These are phyloP conservation scores for Branchellion lobata DNA, from an alignment of 2,888 invertebrate species.

Conservation along the genomic window DNA sequence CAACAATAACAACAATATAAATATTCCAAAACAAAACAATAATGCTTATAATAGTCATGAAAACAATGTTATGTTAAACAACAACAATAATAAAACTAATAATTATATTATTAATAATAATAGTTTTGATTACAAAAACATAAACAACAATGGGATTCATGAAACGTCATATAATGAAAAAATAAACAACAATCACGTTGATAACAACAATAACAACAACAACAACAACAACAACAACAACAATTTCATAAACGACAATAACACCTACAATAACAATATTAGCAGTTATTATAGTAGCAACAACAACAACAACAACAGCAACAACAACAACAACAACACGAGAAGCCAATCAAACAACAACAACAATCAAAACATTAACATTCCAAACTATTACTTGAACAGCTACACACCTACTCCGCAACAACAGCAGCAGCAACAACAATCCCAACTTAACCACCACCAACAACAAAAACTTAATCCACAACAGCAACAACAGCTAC, in stretches of 20 bases:
- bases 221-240: not conserved
- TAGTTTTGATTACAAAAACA: not conserved
- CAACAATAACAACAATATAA: slow-evolving; percentile 32
- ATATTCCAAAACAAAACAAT: not conserved
- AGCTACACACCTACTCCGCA: not conserved
- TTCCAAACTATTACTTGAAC: not conserved
- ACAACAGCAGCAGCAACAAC: slow-evolving; percentile 19
- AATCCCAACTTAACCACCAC: slow-evolving; percentile 9
- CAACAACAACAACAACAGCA: not conserved
- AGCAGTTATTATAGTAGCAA: not conserved
- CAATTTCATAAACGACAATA: not conserved
- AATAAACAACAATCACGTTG: no score
- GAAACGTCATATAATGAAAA: not conserved
- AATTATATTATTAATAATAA: slow-evolving; percentile 1
- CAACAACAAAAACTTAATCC: not conserved
- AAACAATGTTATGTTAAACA: not conserved
- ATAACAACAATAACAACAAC: not conserved
- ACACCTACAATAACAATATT: slow-evolving; percentile 10
- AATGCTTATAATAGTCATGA: not conserved
- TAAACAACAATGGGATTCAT: not conserved
- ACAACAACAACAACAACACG: not conserved
- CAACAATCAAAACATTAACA: slow-evolving; percentile 30
- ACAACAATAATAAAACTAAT: slow-evolving; percentile 25
- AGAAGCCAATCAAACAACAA: not conserved
- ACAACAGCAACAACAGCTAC: not conserved